Evolutionary conservation across 2,797 vertebrate species (phyloP).

Genomic region (Triplophysa yarkandensis): DNA sequence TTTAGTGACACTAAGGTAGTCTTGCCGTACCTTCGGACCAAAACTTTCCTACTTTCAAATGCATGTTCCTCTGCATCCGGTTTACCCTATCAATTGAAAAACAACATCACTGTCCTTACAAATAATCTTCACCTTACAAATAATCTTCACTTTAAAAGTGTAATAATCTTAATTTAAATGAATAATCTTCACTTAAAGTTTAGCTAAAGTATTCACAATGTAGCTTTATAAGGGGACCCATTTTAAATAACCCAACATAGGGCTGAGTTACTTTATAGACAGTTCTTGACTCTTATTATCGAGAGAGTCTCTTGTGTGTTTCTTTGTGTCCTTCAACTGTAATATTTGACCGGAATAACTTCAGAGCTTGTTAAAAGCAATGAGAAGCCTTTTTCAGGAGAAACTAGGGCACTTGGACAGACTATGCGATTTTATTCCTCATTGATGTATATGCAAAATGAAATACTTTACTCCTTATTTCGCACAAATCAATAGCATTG

Average conservation of each 20-base stretch:
- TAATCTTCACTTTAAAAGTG: no score
- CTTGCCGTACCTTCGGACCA: conserved; percentile 20
- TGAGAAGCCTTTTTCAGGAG: conserved; percentile 4
- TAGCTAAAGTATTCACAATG: neutral
- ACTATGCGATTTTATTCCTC: neutral
- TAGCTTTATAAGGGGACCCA: no score
- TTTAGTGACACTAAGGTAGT: conserved; percentile 50
- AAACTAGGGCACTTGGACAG: conserved; percentile 9
- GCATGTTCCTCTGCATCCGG: neutral
- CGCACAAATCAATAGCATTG: conserved; percentile 24
- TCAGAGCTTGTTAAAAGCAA: neutral
- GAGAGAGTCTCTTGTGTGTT: neutral
- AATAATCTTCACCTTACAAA: no score
- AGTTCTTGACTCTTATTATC: neutral
- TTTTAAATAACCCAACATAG: conserved; percentile 17
- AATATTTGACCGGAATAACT: conserved; percentile 17
- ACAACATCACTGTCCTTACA: neutral
- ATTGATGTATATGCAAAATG: neutral
- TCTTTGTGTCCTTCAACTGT: conserved; percentile 15
- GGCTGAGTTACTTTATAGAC: neutral
- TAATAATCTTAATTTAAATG: no score
- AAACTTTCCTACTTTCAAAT: neutral
- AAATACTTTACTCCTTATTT: conserved; percentile 5
- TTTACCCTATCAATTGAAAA: neutral
- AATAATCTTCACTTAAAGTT: no score